Base-by-base conservation (phyloP, 2,113 vertebrate genomes). In the Girardinichthys multiradiatus region DNA sequence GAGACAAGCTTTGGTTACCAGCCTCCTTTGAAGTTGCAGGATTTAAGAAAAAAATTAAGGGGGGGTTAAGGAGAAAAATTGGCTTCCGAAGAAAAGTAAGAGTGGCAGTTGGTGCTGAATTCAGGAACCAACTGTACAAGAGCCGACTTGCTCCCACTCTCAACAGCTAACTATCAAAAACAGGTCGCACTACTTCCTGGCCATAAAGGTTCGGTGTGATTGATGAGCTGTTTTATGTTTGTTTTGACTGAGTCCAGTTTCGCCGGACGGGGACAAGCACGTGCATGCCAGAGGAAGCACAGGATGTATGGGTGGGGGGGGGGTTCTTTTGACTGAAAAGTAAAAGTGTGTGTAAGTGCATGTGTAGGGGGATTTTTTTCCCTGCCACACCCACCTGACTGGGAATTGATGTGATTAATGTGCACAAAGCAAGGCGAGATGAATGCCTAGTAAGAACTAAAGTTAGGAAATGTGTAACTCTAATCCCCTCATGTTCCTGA, bases 241-340 rank as follows among this genome's bases (percentile, higher is more conserved):
- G 92, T 91, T 93, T 90, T 88, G 87, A 86, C 89, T 93, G 90
- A 59, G 82, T 86, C 90, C 91, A 92, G 83, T 79, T 87, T 65
- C 61, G 79, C 77, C 60, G 84, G 81, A 86, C 21, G 59, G 76
- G 84, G 85, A 86, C 81, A 76, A 71, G 82, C 80, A 74, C 69
- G 60, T 51, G 84, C 87, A 80, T 48, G 86, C 79, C 15, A 66
- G 76, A 89, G 89, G 86, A 86, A 86, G 71, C 7, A 1, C 30
- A 75, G 75, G 71, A 86, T 76, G 76, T 73, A 68, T 69, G 48
- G 11, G 45, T 21, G 66, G 30, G 37, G 39, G 48, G 48, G 39
- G 73, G 70, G 42, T 17, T 17, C 42, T 45, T 45, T 45, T 45
- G 42, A 45, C 29, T 62, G 28, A 78, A 80, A 74, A 82, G 75